Conservation (phyloP, 2,888 invertebrate species). For the Chymomyza procnemis region DNA sequence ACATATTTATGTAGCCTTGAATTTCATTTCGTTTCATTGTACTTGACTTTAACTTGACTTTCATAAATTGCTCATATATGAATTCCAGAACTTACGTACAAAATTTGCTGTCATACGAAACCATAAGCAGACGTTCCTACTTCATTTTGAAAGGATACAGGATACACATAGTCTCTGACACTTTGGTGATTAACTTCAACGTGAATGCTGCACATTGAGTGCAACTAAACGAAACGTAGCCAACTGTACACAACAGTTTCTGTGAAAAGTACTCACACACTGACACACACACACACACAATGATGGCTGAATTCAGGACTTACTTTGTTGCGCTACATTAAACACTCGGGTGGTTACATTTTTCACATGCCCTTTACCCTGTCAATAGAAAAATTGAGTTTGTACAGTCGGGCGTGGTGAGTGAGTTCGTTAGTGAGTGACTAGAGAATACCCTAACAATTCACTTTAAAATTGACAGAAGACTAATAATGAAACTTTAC, state of each 20-base stretch:
- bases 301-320: background rate
- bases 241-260: constrained; percentile 10
- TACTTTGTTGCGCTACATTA: constrained; percentile 38
- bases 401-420: too few relatives aligned
- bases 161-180: background rate
- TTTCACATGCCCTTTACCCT: constrained; percentile 1
- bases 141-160: background rate
- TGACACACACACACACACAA: background rate
- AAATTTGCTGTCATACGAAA: background rate
- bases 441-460: too few relatives aligned
- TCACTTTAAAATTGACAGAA: too few relatives aligned
- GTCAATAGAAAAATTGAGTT: background rate
- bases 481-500: too few relatives aligned
- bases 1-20: background rate
- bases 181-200: background rate
- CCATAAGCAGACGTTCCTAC: background rate
- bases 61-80: background rate
- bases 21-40: too few relatives aligned
- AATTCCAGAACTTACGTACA: background rate
- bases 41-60: background rate
- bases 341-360: constrained; percentile 24
- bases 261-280: constrained; percentile 21
- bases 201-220: constrained; percentile 5
- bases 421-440: too few relatives aligned
- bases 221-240: constrained; percentile 14